Conservation (phyloP, 2,113 vertebrate genomes). For the Anas platyrhynchos region DNA sequence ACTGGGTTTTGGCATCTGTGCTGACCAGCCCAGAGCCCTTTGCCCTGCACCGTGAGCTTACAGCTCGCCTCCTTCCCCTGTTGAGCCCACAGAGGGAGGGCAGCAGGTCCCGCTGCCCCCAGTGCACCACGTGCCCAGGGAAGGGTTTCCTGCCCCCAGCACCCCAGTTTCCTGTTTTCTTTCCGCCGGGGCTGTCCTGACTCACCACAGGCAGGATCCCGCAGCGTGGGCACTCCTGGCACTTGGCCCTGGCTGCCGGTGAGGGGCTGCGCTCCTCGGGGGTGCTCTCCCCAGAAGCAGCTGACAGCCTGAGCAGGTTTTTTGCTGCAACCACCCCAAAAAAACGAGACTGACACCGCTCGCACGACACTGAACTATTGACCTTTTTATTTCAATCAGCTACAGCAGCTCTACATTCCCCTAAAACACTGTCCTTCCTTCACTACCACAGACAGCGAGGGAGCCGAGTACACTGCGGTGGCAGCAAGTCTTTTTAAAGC, state of each 20-base stretch:
- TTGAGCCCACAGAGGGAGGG: rapidly evolving
- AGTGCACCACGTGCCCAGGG: rapidly evolving
- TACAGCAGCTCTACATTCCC: slow-evolving; percentile 46
- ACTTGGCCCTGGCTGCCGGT: not conserved
- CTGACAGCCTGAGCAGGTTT: rapidly evolving
- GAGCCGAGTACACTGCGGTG: slow-evolving; percentile 41
- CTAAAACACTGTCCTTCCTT: slow-evolving; percentile 39
- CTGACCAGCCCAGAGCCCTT: not conserved
- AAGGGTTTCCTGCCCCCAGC: not conserved
- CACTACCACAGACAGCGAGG: slow-evolving; percentile 37
- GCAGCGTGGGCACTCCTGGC: not conserved
- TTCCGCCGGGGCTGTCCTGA: not conserved
- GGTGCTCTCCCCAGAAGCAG: not conserved
- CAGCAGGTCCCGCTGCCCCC: not conserved
- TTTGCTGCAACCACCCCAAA: not conserved
- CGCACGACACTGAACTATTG: not conserved
- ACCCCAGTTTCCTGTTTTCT: not conserved
- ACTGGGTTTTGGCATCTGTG: rapidly evolving
- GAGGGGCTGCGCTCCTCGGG: rapidly evolving
- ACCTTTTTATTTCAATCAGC: slow-evolving; percentile 62
- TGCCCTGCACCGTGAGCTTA: not conserved
- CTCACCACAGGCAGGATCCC: not conserved
- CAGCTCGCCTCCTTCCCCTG: not conserved
- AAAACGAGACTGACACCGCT: rapidly evolving
- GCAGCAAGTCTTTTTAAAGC: slow-evolving; percentile 76